phyloP scores from a whole-genome alignment of 2,888 invertebrate genomes.

The Rhogogaster chlorosoma region DNA sequence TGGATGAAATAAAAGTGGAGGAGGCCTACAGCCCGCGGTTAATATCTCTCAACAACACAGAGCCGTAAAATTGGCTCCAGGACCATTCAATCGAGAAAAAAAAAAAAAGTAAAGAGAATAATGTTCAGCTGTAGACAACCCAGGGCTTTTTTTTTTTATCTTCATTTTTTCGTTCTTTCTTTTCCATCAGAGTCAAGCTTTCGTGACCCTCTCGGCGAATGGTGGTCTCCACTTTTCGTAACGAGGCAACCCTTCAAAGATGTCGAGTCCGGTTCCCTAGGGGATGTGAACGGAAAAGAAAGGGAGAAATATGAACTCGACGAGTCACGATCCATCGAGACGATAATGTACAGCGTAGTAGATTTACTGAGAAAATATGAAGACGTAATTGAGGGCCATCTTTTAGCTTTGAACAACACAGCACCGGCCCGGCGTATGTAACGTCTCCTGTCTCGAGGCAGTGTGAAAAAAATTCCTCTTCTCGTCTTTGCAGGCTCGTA shows the following conservation, averaged over 20 bases:
- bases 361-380: slow-evolving; percentile 15
- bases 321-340: background rate
- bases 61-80: slow-evolving; percentile 2
- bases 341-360: background rate
- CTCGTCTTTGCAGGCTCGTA: background rate
- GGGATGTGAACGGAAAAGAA: background rate
- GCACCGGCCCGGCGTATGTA: background rate
- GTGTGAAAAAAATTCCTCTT: slow-evolving; percentile 1
- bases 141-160: background rate
- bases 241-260: slow-evolving; percentile 26
- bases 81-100: background rate
- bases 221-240: background rate
- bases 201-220: background rate
- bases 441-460: background rate
- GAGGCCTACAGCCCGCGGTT: background rate
- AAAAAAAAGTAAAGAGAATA: background rate
- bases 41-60: background rate
- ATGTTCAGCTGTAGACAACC: background rate
- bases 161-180: background rate
- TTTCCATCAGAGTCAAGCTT: background rate
- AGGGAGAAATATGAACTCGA: background rate
- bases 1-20: background rate
- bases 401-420: background rate
- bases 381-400: background rate
- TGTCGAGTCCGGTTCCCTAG: background rate